Evolutionary conservation across 2,888 invertebrate species (phyloP).

Genomic region (Cantharis nigra): DNA sequence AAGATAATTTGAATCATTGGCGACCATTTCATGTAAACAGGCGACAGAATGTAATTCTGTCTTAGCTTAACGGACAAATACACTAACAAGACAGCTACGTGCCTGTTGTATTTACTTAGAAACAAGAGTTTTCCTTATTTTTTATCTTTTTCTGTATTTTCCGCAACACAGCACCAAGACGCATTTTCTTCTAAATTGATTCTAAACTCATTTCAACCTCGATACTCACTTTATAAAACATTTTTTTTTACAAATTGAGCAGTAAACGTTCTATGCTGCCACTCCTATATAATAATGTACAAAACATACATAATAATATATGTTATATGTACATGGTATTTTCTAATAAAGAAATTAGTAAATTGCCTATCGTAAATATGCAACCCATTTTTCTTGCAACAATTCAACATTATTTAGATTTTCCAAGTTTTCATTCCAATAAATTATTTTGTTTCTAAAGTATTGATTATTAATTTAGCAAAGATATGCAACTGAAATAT

Average conservation of each 20-base stretch:
- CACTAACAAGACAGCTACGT: slow-evolving; percentile 28
- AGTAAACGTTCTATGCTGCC: not conserved
- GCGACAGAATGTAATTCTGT: slow-evolving; percentile 30
- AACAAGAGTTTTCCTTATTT: slow-evolving; percentile 16
- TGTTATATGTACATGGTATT: not conserved
- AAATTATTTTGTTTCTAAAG: too few relatives aligned
- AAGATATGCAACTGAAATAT: too few relatives aligned
- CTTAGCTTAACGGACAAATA: slow-evolving; percentile 30
- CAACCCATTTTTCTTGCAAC: not conserved
- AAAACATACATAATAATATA: too few relatives aligned
- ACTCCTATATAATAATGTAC: not conserved
- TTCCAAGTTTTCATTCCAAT: too few relatives aligned
- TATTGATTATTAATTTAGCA: too few relatives aligned
- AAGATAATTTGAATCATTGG: slow-evolving; percentile 33
- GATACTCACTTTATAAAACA: not conserved
- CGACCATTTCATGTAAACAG: slow-evolving; percentile 31
- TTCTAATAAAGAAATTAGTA: not conserved
- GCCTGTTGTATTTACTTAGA: slow-evolving; percentile 25
- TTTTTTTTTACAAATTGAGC: not conserved
- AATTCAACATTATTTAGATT: not conserved
- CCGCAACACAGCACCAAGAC: slow-evolving; percentile 5
- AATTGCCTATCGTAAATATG: not conserved
- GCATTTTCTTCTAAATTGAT: slow-evolving; percentile 7
- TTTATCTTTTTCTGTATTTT: slow-evolving; percentile 3
- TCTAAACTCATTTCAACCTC: slow-evolving; percentile 2